A percentile compares a stretch with the other conserved stretches of the same genome.
Conservation (phyloP, 23 tunicate genomes). For the Halocynthia roretzi region DNA sequence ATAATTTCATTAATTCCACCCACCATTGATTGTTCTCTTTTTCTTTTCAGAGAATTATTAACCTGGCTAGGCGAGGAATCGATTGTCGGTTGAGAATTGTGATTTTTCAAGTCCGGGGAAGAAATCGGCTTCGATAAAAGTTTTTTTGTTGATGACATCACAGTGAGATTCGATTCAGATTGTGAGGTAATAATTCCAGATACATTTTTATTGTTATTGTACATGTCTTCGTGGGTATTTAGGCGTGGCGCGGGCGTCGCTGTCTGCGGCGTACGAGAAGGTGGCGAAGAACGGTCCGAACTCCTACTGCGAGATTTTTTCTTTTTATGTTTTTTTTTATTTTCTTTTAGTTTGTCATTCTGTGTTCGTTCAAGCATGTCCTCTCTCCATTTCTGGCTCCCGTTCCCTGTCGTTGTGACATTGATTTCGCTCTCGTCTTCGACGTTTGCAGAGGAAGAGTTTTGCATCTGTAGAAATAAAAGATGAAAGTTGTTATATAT, state of each 20-base stretch:
- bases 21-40: not conserved
- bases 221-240: not conserved
- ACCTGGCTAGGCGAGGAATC: not conserved
- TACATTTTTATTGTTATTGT: slow-evolving; percentile 6
- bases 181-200: slow-evolving; percentile 10
- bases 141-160: not conserved
- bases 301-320: too few species aligned
- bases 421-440: too few species aligned
- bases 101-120: not conserved
- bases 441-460: too few species aligned
- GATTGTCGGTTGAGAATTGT: not conserved
- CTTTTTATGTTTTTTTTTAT: too few species aligned
- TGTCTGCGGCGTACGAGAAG: too few species aligned
- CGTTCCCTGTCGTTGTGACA: not conserved
- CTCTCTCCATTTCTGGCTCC: slow-evolving; percentile 1
- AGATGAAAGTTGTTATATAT: too few species aligned
- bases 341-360: too few species aligned
- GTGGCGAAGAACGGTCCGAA: too few species aligned
- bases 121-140: not conserved
- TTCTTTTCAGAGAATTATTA: not conserved
- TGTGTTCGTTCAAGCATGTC: not conserved
- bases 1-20: not conserved
- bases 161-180: slow-evolving; percentile 23
- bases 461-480: too few species aligned
- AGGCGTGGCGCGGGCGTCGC: not conserved